These are phyloP conservation scores for Notoglanidium macrostoma DNA, from an alignment of 2,797 vertebrate species.

Conservation along the genomic window DNA sequence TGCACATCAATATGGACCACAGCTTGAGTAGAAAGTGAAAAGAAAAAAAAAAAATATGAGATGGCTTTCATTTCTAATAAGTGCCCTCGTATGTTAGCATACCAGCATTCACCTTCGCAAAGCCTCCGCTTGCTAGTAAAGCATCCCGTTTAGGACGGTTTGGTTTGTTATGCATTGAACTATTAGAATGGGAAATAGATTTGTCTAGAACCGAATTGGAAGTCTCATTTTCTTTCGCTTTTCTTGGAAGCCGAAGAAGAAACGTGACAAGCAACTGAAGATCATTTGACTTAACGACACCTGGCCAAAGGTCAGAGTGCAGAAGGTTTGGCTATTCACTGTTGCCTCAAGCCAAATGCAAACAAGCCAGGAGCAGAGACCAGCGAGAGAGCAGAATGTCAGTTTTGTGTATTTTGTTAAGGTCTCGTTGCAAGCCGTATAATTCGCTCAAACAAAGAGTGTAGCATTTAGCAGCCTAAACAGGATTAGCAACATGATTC, in stretches of 20 bases:
- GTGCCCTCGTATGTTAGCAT: constrained; percentile 27
- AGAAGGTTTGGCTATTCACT: constrained; percentile 32
- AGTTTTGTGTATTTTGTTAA: constrained; percentile 34
- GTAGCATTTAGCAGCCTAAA: constrained; percentile 40
- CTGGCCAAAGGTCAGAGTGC: constrained; percentile 48
- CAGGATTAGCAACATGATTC: constrained; percentile 43
- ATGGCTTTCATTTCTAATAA: constrained; percentile 47
- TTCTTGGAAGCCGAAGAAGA: not conserved
- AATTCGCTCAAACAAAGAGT: constrained; percentile 45
- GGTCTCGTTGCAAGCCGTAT: constrained; percentile 34
- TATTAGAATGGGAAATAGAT: not conserved
- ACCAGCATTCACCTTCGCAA: not conserved
- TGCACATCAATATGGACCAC: constrained; percentile 58
- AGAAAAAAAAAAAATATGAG: constrained; percentile 18
- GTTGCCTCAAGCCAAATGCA: constrained; percentile 45
- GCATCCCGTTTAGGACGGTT: not conserved
- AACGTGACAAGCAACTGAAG: constrained; percentile 13
- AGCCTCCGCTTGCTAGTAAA: not conserved
- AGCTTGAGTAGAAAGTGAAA: constrained; percentile 46
- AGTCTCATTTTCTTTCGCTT: not conserved
- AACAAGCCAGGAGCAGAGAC: constrained; percentile 28
- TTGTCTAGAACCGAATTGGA: not conserved
- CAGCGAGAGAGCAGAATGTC: constrained; percentile 26
- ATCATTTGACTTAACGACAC: constrained; percentile 45
- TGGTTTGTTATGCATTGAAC: not conserved